Conservation (phyloP, 2,888 invertebrate genomes). For the Dendrolimus houi region DNA sequence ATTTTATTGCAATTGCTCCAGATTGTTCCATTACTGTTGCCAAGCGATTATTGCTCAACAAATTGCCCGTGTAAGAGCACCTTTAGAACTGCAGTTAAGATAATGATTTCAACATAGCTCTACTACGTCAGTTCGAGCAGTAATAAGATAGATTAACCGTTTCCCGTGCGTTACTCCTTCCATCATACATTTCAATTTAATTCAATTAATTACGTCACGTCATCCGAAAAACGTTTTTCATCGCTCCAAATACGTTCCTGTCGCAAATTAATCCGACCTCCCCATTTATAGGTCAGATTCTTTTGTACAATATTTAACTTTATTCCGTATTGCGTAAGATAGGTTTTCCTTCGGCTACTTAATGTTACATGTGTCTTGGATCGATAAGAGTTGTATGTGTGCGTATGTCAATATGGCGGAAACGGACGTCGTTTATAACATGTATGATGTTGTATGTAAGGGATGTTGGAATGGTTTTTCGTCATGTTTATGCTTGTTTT, state of each 20-base stretch:
- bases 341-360: slow-evolving; percentile 28
- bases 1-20: no score
- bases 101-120: no score
- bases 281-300: slow-evolving; percentile 47
- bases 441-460: slow-evolving; percentile 10
- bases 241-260: slow-evolving; percentile 36
- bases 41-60: no score
- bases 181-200: slow-evolving; percentile 12
- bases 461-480: neutral
- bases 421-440: slow-evolving; percentile 39
- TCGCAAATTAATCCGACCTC: slow-evolving; percentile 50
- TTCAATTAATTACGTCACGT: slow-evolving; percentile 37
- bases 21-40: no score
- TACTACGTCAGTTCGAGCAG: neutral
- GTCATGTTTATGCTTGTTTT: no score
- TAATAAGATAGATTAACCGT: neutral
- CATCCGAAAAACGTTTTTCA: slow-evolving; percentile 28
- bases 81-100: no score
- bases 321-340: slow-evolving; percentile 26
- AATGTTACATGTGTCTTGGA: slow-evolving; percentile 31
- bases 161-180: slow-evolving; percentile 5
- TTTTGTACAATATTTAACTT: slow-evolving; percentile 32
- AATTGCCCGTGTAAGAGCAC: no score
- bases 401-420: slow-evolving; percentile 20
- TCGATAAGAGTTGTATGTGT: slow-evolving; percentile 31